Percentiles rank a stretch among this genome's conserved stretches.
phyloP scores from a whole-genome alignment of 2,113 vertebrate genomes.

The Porphyrio hochstetteri region DNA sequence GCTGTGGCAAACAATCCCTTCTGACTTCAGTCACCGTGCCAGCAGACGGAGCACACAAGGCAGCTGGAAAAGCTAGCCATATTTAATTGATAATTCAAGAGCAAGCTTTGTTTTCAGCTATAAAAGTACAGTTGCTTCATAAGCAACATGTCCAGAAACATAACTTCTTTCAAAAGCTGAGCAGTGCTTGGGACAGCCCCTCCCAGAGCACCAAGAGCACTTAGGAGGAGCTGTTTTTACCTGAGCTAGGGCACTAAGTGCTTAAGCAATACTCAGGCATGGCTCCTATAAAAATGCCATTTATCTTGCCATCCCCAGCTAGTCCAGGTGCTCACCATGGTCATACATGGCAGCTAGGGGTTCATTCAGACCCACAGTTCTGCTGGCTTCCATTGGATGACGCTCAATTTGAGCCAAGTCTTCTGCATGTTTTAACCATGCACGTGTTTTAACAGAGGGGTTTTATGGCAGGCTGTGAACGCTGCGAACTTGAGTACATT shows the following conservation, averaged over 20 bases:
- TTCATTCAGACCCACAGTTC: neutral
- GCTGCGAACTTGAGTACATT: neutral
- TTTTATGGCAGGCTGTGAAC: neutral
- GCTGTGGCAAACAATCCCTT: neutral
- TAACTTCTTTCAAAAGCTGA: neutral
- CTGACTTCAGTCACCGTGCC: neutral
- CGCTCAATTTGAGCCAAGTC: neutral
- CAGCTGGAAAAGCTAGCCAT: neutral
- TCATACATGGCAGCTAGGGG: neutral
- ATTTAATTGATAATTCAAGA: neutral
- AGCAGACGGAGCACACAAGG: accelerated
- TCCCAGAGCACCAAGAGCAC: neutral
- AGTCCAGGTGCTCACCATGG: neutral
- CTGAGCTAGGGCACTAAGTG: accelerated
- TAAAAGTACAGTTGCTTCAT: neutral
- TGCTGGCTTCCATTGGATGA: constrained; percentile 10
- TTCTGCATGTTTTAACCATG: constrained; percentile 19
- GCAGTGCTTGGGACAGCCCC: accelerated
- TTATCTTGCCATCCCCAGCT: neutral
- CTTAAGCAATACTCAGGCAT: neutral
- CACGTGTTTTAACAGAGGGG: neutral
- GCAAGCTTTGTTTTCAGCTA: neutral
- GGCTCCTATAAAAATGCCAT: neutral
- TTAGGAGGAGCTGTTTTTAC: neutral
- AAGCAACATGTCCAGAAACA: neutral